phyloP scores from a whole-genome alignment of 2,888 invertebrate genomes.

The Orthonevra nobilis region DNA sequence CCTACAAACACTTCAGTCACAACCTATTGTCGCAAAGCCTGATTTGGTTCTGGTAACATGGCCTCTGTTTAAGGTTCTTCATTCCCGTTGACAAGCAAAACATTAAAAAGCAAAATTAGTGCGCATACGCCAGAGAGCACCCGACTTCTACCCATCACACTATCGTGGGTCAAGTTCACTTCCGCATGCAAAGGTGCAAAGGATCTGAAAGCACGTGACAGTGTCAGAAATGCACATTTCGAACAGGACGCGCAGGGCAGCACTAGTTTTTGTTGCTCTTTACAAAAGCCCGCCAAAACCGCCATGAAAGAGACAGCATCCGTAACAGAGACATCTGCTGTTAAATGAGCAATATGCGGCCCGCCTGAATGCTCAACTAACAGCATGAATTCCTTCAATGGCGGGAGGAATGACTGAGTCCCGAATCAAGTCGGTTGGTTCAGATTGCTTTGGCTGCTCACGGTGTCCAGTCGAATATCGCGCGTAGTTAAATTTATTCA shows the following conservation, averaged over 20 bases:
- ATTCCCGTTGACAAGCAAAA: background rate
- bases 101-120: constrained; percentile 3
- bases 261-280: background rate
- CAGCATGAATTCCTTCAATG: background rate
- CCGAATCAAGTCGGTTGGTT: background rate
- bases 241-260: background rate
- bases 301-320: constrained; percentile 1
- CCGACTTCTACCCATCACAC: constrained; percentile 1
- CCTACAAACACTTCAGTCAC: no score
- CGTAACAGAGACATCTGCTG: constrained; percentile 14
- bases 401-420: background rate
- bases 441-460: constrained; percentile 34
- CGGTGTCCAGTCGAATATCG: constrained; percentile 6
- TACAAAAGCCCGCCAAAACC: constrained; percentile 27
- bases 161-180: constrained; percentile 46
- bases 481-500: no score
- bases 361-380: background rate
- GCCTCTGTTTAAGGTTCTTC: no score
- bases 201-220: constrained; percentile 25
- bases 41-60: no score
- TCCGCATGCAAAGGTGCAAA: constrained; percentile 18
- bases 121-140: constrained; percentile 52
- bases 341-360: constrained; percentile 11
- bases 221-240: constrained; percentile 29
- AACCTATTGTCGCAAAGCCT: no score